Conservation (phyloP, 2,797 vertebrate species). For the Oceanodroma leucorhoa region DNA sequence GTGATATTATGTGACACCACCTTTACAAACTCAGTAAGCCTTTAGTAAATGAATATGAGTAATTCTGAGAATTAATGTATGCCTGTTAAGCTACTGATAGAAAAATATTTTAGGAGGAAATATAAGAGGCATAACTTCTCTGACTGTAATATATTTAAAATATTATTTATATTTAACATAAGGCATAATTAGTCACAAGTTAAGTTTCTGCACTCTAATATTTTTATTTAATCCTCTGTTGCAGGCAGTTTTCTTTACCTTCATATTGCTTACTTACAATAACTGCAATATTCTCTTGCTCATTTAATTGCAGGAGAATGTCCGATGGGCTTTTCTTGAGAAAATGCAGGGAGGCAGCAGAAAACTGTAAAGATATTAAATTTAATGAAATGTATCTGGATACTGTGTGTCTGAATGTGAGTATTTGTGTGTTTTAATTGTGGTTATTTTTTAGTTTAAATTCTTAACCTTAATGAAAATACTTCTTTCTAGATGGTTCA, state of each 20-base stretch:
- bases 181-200: not conserved
- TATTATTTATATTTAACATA: not conserved
- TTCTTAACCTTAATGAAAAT: not conserved
- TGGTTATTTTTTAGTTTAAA: not conserved
- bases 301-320: slow-evolving; percentile 87
- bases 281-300: not conserved
- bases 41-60: not conserved
- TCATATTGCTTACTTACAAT: not conserved
- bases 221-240: not conserved
- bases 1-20: not conserved
- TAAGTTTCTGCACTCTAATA: not conserved
- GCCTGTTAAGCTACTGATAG: not conserved
- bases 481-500: slow-evolving; percentile 89
- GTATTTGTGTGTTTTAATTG: slow-evolving; percentile 16
- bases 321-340: slow-evolving; percentile 95
- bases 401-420: slow-evolving; percentile 96
- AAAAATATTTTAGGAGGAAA: not conserved
- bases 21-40: not conserved
- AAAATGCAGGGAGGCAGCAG: slow-evolving; percentile 94
- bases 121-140: not conserved
- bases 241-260: not conserved
- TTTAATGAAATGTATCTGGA: slow-evolving; percentile 98
- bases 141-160: not conserved
- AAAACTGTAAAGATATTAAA: slow-evolving; percentile 94
- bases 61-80: not conserved